Conservation (phyloP, 2,888 invertebrate genomes). For the Ormyrus thymus region DNA sequence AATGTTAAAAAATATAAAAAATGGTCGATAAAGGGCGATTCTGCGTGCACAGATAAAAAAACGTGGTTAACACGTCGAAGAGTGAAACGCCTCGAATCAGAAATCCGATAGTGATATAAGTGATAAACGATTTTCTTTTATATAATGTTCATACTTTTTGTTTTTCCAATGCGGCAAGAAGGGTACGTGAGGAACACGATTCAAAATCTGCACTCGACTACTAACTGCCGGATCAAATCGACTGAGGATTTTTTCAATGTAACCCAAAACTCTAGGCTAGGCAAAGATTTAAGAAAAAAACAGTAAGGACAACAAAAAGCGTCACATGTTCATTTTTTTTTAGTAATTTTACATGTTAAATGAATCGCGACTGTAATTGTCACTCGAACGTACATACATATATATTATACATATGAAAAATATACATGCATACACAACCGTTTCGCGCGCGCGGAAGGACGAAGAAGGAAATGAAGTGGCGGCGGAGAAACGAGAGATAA, state of each 20-base stretch:
- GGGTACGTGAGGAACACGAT: slow-evolving; percentile 48
- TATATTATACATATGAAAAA: slow-evolving; percentile 58
- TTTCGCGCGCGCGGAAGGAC: slow-evolving; percentile 45
- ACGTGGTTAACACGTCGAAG: neutral
- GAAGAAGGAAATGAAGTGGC: slow-evolving; percentile 44
- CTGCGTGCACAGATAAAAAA: slow-evolving; percentile 30
- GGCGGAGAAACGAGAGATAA: slow-evolving; percentile 27
- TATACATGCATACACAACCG: slow-evolving; percentile 47
- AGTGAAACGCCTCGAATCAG: slow-evolving; percentile 49
- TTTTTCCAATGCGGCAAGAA: slow-evolving; percentile 50
- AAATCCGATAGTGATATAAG: slow-evolving; percentile 54
- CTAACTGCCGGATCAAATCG: slow-evolving; percentile 52
- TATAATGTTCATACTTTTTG: slow-evolving; percentile 33
- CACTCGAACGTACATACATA: slow-evolving; percentile 52
- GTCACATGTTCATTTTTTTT: slow-evolving; percentile 43
- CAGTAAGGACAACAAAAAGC: slow-evolving; percentile 28
- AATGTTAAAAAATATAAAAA: slow-evolving; percentile 14
- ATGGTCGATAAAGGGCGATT: slow-evolving; percentile 1
- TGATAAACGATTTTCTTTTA: slow-evolving; percentile 52
- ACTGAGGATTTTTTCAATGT: slow-evolving; percentile 50
- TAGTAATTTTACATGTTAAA: slow-evolving; percentile 47
- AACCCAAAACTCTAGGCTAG: slow-evolving; percentile 51
- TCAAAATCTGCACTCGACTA: slow-evolving; percentile 48
- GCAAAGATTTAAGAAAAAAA: slow-evolving; percentile 30
- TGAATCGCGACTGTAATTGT: slow-evolving; percentile 46